Conservation (phyloP, 2,888 invertebrate species). For the Drosophila multiciliata region DNA sequence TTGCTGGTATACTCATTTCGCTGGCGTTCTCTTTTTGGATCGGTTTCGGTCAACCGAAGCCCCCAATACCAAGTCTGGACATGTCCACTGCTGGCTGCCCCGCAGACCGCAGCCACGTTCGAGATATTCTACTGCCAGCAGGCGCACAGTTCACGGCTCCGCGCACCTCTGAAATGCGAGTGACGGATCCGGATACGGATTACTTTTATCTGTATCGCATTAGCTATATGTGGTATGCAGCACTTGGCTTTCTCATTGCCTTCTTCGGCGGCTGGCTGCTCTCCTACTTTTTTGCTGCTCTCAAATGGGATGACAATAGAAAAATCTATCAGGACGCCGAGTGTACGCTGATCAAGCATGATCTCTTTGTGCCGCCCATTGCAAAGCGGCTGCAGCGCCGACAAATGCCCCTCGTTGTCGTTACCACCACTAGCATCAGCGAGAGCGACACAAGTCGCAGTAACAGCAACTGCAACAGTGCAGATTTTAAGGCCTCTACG, state of each 20-base stretch:
- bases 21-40: conserved; percentile 91
- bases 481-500: conserved; percentile 4
- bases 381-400: conserved; percentile 85
- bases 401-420: conserved; percentile 81
- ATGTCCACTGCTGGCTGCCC: conserved; percentile 87
- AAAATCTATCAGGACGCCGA: conserved; percentile 78
- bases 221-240: conserved; percentile 91
- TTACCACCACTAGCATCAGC: conserved; percentile 73
- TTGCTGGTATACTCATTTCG: conserved; percentile 88
- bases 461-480: conserved; percentile 24
- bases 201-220: conserved; percentile 85
- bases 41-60: conserved; percentile 93
- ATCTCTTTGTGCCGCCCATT: conserved; percentile 87
- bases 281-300: conserved; percentile 85
- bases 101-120: conserved; percentile 41
- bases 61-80: conserved; percentile 86
- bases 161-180: background rate
- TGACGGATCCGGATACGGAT: conserved; percentile 41
- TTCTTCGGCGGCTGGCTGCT: conserved; percentile 86
- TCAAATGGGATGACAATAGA: conserved; percentile 81
- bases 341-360: conserved; percentile 85
- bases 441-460: conserved; percentile 6
- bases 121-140: conserved; percentile 46
- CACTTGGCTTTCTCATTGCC: conserved; percentile 86
- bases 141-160: background rate